Percentiles rank a stretch among this genome's conserved stretches.
phyloP scores from a whole-genome alignment of 2,888 invertebrate genomes.

The Pyrgus malvae region DNA sequence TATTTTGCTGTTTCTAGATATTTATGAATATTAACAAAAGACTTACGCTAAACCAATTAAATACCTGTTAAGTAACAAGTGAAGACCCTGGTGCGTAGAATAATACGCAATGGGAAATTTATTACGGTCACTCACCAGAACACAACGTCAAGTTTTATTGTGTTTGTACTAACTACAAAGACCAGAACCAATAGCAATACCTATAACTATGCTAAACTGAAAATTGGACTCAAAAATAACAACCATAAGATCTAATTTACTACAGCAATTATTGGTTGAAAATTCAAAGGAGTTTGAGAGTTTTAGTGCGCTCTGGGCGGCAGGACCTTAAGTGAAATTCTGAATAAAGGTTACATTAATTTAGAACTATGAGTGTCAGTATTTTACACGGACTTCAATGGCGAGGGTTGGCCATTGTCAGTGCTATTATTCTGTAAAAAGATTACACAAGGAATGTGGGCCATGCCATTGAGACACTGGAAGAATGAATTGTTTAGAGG shows the following conservation, averaged over 20 bases:
- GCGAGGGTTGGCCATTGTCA: conserved; percentile 64
- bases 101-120: conserved; percentile 59
- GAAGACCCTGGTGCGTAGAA: conserved; percentile 43
- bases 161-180: conserved; percentile 56
- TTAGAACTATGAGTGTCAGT: conserved; percentile 59
- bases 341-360: conserved; percentile 74
- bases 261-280: conserved; percentile 13
- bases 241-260: conserved; percentile 26
- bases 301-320: conserved; percentile 60
- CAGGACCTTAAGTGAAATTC: conserved; percentile 59
- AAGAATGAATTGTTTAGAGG: conserved; percentile 73
- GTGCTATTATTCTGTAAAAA: conserved; percentile 67
- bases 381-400: conserved; percentile 63
- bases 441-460: conserved; percentile 73
- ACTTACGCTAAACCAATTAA: background rate
- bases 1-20: too few relatives aligned
- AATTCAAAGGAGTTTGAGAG: conserved; percentile 31
- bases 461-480: conserved; percentile 66
- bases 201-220: conserved; percentile 44
- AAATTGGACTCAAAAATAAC: conserved; percentile 34
- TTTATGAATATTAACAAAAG: background rate
- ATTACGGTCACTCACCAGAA: conserved; percentile 59
- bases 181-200: conserved; percentile 64
- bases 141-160: conserved; percentile 53
- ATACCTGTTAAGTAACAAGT: conserved; percentile 43